Percentiles rank a stretch among this genome's conserved stretches.
Conservation (phyloP, 2,888 invertebrate genomes). For the Rhagonycha fulva region DNA sequence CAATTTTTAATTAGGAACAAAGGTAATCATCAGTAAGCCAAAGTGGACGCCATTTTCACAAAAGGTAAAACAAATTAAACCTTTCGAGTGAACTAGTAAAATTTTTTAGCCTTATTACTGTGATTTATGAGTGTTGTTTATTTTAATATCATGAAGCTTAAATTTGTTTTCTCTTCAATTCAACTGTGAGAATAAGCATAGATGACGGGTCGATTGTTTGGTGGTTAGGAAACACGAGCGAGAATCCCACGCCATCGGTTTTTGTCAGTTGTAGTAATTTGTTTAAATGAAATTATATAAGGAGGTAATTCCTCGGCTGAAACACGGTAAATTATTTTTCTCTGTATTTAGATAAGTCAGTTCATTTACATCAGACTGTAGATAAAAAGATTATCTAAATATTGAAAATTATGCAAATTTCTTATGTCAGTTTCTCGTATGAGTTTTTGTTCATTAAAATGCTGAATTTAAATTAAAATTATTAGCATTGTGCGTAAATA, state of each 20-base stretch:
- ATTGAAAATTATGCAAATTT: not conserved
- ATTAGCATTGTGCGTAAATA: not conserved
- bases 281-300: not conserved
- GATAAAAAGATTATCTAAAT: not conserved
- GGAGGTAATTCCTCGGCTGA: not conserved
- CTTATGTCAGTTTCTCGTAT: not conserved
- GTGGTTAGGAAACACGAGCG: not conserved
- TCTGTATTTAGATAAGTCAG: not conserved
- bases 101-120: too few species aligned
- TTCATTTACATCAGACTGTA: not conserved
- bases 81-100: not conserved
- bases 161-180: not conserved
- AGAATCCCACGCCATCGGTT: not conserved
- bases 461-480: not conserved
- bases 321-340: not conserved
- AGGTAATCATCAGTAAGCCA: not conserved
- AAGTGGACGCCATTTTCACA: not conserved
- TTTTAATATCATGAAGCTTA: not conserved
- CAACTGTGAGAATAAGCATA: not conserved
- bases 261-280: not conserved
- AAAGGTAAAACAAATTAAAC: not conserved
- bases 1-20: not conserved
- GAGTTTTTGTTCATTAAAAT: not conserved
- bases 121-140: not conserved
- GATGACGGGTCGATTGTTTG: not conserved